These are phyloP conservation scores for Beaufortia kweichowensis DNA, from an alignment of 2,113 vertebrate species.

Conservation along the genomic window DNA sequence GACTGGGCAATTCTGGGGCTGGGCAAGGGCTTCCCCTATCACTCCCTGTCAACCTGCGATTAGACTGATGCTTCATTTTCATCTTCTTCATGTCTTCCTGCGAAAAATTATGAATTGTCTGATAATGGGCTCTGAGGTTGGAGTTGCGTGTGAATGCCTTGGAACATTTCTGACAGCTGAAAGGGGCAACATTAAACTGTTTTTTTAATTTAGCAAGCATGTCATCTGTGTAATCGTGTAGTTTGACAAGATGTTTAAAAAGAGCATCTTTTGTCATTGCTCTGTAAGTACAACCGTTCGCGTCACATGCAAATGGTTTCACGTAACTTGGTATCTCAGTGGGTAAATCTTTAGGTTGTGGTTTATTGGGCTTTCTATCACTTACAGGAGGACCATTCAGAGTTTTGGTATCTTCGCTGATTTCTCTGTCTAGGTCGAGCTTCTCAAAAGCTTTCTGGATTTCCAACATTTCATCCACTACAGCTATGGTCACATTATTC, in stretches of 20 bases:
- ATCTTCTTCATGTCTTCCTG: conserved; percentile 86
- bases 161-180: conserved; percentile 87
- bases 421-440: conserved; percentile 79
- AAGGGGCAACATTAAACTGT: conserved; percentile 89
- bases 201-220: conserved; percentile 88
- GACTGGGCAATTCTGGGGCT: not conserved
- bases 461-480: conserved; percentile 78
- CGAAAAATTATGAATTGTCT: conserved; percentile 85
- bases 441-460: conserved; percentile 84
- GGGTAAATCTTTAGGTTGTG: conserved; percentile 55
- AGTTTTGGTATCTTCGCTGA: conserved; percentile 45
- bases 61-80: conserved; percentile 82
- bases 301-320: conserved; percentile 87
- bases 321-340: conserved; percentile 56
- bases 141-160: conserved; percentile 97
- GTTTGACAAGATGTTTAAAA: conserved; percentile 91
- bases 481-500: conserved; percentile 65
- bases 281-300: conserved; percentile 81
- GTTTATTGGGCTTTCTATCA: conserved; percentile 51
- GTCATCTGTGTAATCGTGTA: conserved; percentile 85
- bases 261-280: conserved; percentile 89
- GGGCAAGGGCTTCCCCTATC: conserved; percentile 23
- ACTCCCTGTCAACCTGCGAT: conserved; percentile 71
- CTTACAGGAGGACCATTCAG: not conserved
- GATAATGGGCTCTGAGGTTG: conserved; percentile 91